Percentiles rank a stretch among this genome's conserved stretches.
These are phyloP conservation scores for Pseudomyrmex sp. DNA, from an alignment of 1,140 invertebrate genomes.

Conservation along the genomic window DNA sequence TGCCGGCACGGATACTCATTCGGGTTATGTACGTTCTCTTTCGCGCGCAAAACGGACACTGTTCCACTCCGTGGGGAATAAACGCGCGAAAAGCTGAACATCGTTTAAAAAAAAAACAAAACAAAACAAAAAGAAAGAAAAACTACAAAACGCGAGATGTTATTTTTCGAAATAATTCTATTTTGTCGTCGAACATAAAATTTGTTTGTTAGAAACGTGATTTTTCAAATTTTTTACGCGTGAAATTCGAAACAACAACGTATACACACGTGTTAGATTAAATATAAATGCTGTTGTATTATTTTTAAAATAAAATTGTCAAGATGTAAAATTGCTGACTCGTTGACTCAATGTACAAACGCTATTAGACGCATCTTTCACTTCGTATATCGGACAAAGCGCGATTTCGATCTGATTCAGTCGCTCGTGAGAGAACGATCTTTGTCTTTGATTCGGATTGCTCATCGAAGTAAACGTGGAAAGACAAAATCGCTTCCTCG, in stretches of 20 bases:
- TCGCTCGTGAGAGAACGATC: conserved; percentile 3
- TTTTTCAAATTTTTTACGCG: conserved; percentile 16
- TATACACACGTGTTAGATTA: neutral
- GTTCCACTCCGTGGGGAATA: neutral
- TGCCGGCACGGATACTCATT: neutral
- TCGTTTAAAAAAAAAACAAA: neutral
- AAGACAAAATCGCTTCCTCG: conserved; percentile 28
- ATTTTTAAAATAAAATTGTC: too few relatives aligned
- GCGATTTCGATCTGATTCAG: too few relatives aligned
- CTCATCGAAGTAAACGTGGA: conserved; percentile 16
- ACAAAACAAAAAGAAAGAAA: too few relatives aligned
- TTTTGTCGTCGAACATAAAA: conserved; percentile 30
- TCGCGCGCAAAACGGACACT: neutral
- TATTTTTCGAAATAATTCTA: conserved; percentile 1
- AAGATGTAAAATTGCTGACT: too few relatives aligned
- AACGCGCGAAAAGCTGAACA: conserved; percentile 12
- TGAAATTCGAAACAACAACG: neutral
- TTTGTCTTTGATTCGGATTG: conserved; percentile 32
- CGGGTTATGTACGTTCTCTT: neutral
- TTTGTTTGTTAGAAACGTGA: conserved; percentile 22
- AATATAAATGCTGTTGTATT: neutral
- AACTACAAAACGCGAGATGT: neutral
- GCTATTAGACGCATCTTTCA: too few relatives aligned
- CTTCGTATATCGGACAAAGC: too few relatives aligned
- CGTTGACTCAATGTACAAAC: too few relatives aligned